Evolutionary conservation across 2,888 invertebrate genomes (phyloP).

Genomic region (Drosophila meridiana): DNA sequence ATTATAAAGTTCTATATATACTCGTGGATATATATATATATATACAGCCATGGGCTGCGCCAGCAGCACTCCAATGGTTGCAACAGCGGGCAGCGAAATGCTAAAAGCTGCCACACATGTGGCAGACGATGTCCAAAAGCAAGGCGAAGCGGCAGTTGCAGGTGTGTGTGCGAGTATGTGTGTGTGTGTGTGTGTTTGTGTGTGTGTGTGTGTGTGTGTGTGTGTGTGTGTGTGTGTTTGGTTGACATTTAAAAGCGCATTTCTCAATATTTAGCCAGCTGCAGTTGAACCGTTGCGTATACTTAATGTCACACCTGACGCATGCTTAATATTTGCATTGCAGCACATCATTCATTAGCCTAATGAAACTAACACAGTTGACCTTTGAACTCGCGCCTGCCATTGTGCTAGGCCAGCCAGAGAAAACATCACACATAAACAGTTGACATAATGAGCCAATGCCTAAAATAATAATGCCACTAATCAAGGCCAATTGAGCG

Average conservation of each 20-base stretch:
- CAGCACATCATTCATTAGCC: constrained; percentile 19
- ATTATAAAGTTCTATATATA: constrained; percentile 27
- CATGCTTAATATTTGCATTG: constrained; percentile 48
- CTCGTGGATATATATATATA: constrained; percentile 5
- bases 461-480: constrained; percentile 26
- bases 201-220: constrained; percentile 26
- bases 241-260: constrained; percentile 60
- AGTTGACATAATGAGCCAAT: constrained; percentile 23
- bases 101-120: constrained; percentile 82
- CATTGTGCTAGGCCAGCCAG: constrained; percentile 10
- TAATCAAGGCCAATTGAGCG: constrained; percentile 43
- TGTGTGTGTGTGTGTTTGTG: constrained; percentile 44
- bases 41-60: constrained; percentile 79
- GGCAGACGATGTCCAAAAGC: constrained; percentile 76
- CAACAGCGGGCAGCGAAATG: constrained; percentile 83
- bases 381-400: constrained; percentile 22
- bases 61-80: constrained; percentile 83
- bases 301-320: constrained; percentile 18
- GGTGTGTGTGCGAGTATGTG: constrained; percentile 76
- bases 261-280: constrained; percentile 15
- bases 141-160: constrained; percentile 78
- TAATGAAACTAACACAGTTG: constrained; percentile 8
- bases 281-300: constrained; percentile 7
- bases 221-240: constrained; percentile 36
- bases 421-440: background rate